Evolutionary conservation across 2,113 vertebrate species (phyloP).

Genomic region (Aramus guarauna): DNA sequence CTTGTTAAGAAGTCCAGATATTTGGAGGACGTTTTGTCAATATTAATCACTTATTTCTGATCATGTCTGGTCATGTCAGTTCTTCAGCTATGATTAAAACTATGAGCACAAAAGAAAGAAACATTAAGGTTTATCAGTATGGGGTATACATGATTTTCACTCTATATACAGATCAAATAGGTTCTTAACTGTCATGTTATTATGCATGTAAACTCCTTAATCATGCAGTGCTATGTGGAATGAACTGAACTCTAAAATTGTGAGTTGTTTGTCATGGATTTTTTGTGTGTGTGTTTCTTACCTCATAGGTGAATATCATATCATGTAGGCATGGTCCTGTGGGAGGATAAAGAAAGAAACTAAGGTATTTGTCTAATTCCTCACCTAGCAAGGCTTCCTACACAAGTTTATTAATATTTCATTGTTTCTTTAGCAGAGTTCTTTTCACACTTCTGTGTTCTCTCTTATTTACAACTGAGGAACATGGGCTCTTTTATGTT

Average conservation of each 20-base stretch:
- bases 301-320: neutral
- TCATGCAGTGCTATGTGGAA: neutral
- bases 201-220: neutral
- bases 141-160: neutral
- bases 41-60: neutral
- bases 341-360: neutral
- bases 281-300: neutral
- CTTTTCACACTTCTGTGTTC: conserved; percentile 42
- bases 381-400: conserved; percentile 13
- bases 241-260: neutral
- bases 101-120: neutral
- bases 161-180: neutral
- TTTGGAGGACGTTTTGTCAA: neutral
- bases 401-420: conserved; percentile 53
- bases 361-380: conserved; percentile 12
- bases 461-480: conserved; percentile 35
- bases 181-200: neutral
- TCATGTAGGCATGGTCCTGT: neutral
- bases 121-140: neutral
- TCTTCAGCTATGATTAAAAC: neutral
- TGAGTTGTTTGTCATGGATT: neutral
- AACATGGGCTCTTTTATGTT: conserved; percentile 24
- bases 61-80: neutral
- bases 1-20: neutral
- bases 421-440: conserved; percentile 36